A percentile compares a stretch with the other conserved stretches of the same genome.
Conservation (phyloP, 2,888 invertebrate genomes). For the Clepsis dumicolana region DNA sequence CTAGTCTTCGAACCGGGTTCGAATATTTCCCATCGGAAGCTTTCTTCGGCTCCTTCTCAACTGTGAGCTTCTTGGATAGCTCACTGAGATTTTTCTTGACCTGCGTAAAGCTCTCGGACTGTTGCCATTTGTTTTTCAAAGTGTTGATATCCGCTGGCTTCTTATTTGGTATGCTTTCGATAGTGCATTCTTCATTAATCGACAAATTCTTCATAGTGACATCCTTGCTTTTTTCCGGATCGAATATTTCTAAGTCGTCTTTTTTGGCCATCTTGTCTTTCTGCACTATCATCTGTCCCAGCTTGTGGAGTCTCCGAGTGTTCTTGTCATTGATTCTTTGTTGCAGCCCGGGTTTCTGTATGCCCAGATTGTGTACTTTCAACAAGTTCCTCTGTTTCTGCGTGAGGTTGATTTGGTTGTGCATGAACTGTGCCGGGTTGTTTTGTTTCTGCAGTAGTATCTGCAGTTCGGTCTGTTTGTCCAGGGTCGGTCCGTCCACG, state of each 20-base stretch:
- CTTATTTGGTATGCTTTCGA: conserved; percentile 84
- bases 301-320: conserved; percentile 75
- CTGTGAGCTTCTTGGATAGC: conserved; percentile 73
- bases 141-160: conserved; percentile 78
- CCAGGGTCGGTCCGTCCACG: conserved; percentile 65
- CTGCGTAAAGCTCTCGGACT: conserved; percentile 81
- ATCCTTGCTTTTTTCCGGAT: conserved; percentile 64
- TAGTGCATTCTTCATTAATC: conserved; percentile 87
- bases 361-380: conserved; percentile 69
- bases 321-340: conserved; percentile 78
- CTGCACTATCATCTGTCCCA: conserved; percentile 73
- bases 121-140: conserved; percentile 83
- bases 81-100: conserved; percentile 82
- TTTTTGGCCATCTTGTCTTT: conserved; percentile 63
- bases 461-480: conserved; percentile 81
- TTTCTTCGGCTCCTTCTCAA: conserved; percentile 77
- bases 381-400: conserved; percentile 73
- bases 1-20: conserved; percentile 89
- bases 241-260: conserved; percentile 61
- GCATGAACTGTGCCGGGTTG: conserved; percentile 79
- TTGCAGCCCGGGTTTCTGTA: conserved; percentile 72
- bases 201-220: conserved; percentile 73
- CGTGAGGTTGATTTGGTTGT: conserved; percentile 68
- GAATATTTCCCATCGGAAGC: conserved; percentile 76
- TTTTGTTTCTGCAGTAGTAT: conserved; percentile 81